Evolutionary conservation across 2,113 vertebrate species (phyloP).

Genomic region (Gymnobelideus leadbeateri): DNA sequence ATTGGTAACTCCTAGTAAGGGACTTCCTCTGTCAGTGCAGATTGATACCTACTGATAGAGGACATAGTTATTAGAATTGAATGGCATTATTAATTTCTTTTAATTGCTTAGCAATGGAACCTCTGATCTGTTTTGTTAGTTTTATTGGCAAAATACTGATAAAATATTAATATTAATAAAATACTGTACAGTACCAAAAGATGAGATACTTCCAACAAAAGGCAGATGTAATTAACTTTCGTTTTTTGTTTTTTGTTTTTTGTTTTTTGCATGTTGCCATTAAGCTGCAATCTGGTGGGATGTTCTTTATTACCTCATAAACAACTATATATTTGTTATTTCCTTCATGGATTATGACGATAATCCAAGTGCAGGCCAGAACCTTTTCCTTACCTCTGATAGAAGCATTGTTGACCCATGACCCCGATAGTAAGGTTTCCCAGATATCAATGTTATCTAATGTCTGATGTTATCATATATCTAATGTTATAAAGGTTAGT

Average conservation of each 20-base stretch:
- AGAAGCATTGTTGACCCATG: neutral
- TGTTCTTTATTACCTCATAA: neutral
- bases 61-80: neutral
- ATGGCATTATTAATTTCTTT: accelerated
- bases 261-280: neutral
- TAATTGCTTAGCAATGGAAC: accelerated
- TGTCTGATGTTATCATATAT: too few relatives aligned
- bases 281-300: neutral
- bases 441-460: neutral
- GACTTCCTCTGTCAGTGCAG: neutral
- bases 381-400: neutral
- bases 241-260: too few relatives aligned
- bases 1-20: neutral
- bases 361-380: neutral
- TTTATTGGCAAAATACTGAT: neutral
- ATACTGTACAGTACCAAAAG: neutral
- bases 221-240: neutral
- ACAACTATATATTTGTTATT: neutral
- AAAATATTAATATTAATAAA: neutral
- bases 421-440: neutral
- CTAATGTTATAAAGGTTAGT: neutral
- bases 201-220: neutral
- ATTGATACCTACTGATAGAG: neutral
- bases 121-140: neutral
- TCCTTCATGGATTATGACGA: neutral